Percentiles rank a stretch among this genome's conserved stretches.
Conservation (phyloP, 2,797 vertebrate species). For the Pipistrellus kuhlii region DNA sequence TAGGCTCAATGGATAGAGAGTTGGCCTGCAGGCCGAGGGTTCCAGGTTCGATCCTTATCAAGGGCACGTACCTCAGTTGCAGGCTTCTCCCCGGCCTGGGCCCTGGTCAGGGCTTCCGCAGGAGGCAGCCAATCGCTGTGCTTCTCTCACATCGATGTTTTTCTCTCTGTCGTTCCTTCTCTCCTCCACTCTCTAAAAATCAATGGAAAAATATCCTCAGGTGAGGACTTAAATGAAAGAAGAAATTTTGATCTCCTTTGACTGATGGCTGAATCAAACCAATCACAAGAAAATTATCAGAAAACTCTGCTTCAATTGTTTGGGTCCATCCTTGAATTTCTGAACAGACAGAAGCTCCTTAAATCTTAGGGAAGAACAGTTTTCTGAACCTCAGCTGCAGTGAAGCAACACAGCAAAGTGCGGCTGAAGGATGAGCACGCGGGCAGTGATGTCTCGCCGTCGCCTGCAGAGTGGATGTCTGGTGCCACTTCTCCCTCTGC, state of each 20-base stretch:
- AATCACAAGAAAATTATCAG: not conserved
- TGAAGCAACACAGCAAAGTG: not conserved
- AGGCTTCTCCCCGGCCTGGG: no score
- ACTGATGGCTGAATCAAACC: not conserved
- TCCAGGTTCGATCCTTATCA: no score
- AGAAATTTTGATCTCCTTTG: not conserved
- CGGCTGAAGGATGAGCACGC: not conserved
- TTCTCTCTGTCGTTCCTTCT: no score
- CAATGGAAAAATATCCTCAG: no score
- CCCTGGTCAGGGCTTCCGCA: no score
- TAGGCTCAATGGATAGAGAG: no score
- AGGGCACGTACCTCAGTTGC: no score
- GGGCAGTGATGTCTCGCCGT: not conserved
- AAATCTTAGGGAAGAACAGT: not conserved
- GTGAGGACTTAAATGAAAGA: no score
- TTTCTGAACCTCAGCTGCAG: not conserved
- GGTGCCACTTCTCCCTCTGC: not conserved
- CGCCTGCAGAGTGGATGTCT: not conserved
- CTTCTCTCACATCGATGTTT: no score
- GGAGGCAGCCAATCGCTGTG: no score
- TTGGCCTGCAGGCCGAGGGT: no score
- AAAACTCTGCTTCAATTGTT: not conserved
- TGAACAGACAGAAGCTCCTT: not conserved
- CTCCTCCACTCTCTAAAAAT: no score
- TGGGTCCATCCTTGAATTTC: not conserved